These are phyloP conservation scores for Pongo pygmaeus DNA, from an alignment of 2,113 vertebrate genomes.

Conservation along the genomic window DNA sequence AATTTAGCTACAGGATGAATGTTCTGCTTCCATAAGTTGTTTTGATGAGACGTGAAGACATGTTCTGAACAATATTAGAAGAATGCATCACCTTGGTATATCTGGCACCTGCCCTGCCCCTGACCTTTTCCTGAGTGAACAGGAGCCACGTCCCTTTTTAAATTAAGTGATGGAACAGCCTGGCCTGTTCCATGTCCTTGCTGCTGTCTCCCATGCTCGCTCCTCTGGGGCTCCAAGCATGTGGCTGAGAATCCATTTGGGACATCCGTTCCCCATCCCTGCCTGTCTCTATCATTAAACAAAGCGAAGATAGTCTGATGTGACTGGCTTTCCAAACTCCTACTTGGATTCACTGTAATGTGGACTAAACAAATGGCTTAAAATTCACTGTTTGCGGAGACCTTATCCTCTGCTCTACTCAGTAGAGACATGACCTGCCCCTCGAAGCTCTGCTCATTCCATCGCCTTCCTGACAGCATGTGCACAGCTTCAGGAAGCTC, in stretches of 20 bases:
- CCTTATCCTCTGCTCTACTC: too few species aligned
- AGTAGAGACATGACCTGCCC: too few species aligned
- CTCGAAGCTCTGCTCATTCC: too few species aligned
- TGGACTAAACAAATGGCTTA: background rate
- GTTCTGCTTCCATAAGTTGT: background rate
- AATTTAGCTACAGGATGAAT: background rate
- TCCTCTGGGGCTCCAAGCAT: background rate
- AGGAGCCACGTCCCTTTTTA: background rate
- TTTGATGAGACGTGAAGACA: background rate
- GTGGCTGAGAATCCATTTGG: background rate
- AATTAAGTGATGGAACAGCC: background rate
- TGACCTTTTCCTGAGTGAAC: background rate
- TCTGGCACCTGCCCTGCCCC: background rate
- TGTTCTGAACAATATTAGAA: background rate
- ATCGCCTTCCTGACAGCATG: background rate
- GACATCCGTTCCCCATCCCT: fast-evolving
- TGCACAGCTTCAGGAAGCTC: background rate
- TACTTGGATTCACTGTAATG: background rate
- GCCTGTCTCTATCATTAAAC: fast-evolving
- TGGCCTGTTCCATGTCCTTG: background rate
- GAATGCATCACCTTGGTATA: fast-evolving
- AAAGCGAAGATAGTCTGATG: background rate
- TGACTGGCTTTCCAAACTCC: background rate
- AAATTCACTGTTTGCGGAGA: background rate
- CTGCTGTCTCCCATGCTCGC: fast-evolving